These are phyloP conservation scores for Oreochromis spilurus DNA, from an alignment of 2,113 vertebrate genomes.

Conservation along the genomic window DNA sequence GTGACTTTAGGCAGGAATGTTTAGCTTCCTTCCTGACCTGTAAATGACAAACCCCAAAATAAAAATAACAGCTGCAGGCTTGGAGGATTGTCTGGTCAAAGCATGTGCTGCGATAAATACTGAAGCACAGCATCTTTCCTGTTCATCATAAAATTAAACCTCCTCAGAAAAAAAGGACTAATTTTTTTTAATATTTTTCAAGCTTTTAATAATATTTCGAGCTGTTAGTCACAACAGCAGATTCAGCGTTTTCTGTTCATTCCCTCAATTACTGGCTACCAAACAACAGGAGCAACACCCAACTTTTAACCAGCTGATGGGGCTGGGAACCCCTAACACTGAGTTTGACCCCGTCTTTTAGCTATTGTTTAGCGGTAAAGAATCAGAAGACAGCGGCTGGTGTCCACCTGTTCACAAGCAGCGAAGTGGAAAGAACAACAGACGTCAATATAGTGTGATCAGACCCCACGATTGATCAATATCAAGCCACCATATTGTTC, in stretches of 20 bases:
- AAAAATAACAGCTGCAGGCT: conserved; percentile 39
- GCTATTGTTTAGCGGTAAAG: neutral
- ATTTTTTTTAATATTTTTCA: neutral
- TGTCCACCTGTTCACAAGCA: conserved; percentile 44
- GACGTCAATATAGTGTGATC: conserved; percentile 4
- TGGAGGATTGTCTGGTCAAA: neutral
- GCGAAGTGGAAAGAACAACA: neutral
- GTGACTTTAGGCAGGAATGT: conserved; percentile 33
- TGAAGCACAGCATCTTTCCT: neutral
- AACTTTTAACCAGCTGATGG: conserved; percentile 3
- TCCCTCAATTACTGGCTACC: neutral
- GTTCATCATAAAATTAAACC: neutral
- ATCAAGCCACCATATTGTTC: conserved; percentile 56
- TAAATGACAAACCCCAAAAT: conserved; percentile 47
- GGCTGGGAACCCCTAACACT: neutral
- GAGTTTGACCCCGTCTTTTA: neutral
- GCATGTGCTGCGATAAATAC: neutral
- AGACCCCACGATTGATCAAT: conserved; percentile 39
- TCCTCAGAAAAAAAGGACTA: neutral
- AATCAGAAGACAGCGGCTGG: neutral
- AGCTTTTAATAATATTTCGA: neutral
- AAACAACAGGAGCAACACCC: neutral
- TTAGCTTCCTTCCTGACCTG: conserved; percentile 47
- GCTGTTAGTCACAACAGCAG: neutral
- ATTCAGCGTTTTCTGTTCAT: neutral